A percentile compares a stretch with the other conserved stretches of the same genome.
Evolutionary conservation across 30 jellyfish, hydroid and myxozoan species (phyloP).

Genomic region (Catostylus mosaicus): DNA sequence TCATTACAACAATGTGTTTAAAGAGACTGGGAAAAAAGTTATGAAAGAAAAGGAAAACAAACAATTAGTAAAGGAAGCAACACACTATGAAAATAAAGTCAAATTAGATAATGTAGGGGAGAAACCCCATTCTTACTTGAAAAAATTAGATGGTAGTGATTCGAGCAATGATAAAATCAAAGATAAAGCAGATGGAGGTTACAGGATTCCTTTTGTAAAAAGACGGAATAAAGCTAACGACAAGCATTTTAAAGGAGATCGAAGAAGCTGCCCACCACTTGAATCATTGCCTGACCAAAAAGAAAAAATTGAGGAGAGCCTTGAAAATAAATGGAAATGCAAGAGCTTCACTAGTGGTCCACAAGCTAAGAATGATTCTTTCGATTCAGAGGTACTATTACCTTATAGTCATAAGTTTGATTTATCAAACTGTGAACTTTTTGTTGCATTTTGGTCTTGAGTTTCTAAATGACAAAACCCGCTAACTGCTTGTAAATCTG

Average conservation of each 20-base stretch:
- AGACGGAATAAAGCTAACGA: neutral
- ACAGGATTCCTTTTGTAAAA: conserved; percentile 14
- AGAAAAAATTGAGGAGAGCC: neutral
- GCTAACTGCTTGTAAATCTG: neutral
- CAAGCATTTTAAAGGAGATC: conserved; percentile 11
- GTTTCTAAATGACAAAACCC: neutral
- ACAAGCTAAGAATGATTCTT: neutral
- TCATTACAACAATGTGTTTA: neutral
- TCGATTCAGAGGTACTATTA: conserved; percentile 7
- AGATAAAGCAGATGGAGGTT: neutral
- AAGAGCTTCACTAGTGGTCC: conserved; percentile 20
- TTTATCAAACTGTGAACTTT: neutral
- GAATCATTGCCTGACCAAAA: neutral
- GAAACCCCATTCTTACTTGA: neutral
- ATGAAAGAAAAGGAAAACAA: neutral
- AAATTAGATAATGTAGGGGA: neutral
- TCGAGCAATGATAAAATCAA: neutral
- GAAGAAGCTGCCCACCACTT: conserved; percentile 51
- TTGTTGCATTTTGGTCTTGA: neutral
- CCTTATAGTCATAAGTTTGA: neutral
- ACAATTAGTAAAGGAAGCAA: neutral
- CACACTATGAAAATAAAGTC: neutral
- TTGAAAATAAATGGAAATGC: conserved; percentile 44
- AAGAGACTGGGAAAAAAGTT: neutral
- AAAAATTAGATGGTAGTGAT: neutral